Evolutionary conservation across 1,140 invertebrate genomes (phyloP), one percentile per base, ranked within the genome.

Genomic region (Drosophila triauraria): DNA sequence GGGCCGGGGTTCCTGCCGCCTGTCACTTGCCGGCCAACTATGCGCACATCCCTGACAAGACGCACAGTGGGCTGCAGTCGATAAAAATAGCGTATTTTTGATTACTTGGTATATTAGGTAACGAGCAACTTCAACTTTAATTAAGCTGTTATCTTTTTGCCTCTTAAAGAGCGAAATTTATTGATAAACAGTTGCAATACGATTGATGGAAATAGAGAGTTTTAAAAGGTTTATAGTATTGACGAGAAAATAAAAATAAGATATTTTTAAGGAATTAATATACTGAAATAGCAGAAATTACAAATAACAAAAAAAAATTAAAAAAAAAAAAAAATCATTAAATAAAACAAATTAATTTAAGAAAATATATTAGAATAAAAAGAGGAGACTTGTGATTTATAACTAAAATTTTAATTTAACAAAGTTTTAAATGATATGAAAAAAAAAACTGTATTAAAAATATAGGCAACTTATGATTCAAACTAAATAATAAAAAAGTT

Each of bases 1-100:
- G 30, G 25, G 38, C 17, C 17, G 50, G 32, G 23, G 61, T 17
- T 59, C 57, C 57, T 30, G 48, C 60, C n/a, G 40, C 68, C 48
- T 20, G 25, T 51, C 61, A 47, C 25, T 48, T 71, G 47, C 50
- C 48, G 23, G 68, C 51, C 67, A 58, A 48, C 65, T 47, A 50
- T 58, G 25, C 43, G 53, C 69, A 70, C 44, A 10, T 40, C 60
- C 13, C 60, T 46, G 63, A 25, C 20, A 54, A 70, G 40, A 48
- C 25, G 32, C 4, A 71, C 68, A 35, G 35, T 71, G 68, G 68
- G 12, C 25, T 13, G 3, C 8, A 8, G 4, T n/a, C 23, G 8
- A 56, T 56, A 6, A 4, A 0, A 38, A 38, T 38, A 15, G 32
- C 32, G 32, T 32, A 32, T 10, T 10, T 10, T 35, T 10, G 32